Conservation (phyloP, 2,113 vertebrate species). For the cattle (Bos taurus) region ARS-UCD2.0 NC_037337.1:22779501-22780000, state of each 20-base stretch:
- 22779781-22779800: not conserved
- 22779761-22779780: not conserved
- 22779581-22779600: not conserved
- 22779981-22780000: not conserved
- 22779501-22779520: not conserved
- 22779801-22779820: not conserved
- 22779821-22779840: not conserved
- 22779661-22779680: not conserved
- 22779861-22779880: rapidly evolving
- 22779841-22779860: not conserved
- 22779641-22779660: not conserved
- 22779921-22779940: not conserved
- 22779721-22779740: not conserved
- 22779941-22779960: not conserved
- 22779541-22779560: not conserved
- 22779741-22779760: not conserved
- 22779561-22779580: not conserved
- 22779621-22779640: not conserved
- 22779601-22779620: not conserved
- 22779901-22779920: rapidly evolving
- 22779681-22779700: not conserved
- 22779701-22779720: not conserved
- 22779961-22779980: not conserved
- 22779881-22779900: not conserved
- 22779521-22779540: rapidly evolving